Base-by-base conservation (phyloP, 2,888 invertebrate genomes). In the Acleris sparsana region DNA sequence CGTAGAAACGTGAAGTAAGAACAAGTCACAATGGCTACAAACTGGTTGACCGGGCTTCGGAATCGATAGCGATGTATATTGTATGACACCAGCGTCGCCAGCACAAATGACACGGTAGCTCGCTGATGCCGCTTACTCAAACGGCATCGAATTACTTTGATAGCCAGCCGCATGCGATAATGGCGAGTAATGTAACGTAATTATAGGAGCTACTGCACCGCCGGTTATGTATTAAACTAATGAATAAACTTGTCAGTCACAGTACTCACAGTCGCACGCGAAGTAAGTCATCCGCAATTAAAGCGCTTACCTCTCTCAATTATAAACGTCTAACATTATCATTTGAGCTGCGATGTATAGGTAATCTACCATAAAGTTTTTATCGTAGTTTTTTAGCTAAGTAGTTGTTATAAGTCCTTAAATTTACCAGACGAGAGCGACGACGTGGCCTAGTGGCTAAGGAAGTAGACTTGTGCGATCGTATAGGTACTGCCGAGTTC, bases 121-220 rank as follows among this genome's bases (percentile, higher is more conserved):
- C 53, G 53, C 62, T 63, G 69, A 62, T 70, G 78, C 77, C 77
- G 77, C 82, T 80, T 80, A 78, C 78, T 79, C 81, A 84, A 84
- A 85, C 78, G 80, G 78, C 83, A 86, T 83, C 84, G 83, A 84
- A 82, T 86, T 83, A 84, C 83, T 85, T 85, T 84, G 83, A 87
- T 85, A 80, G 80, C 76, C 69, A 68, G 70, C 74, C 70, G 72
- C 79, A 79, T 74, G 75, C 79, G 82, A 79, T 87, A 87, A 86
- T 87, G 72, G 77, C 70, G 71, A 70, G 76, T 85, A 86, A 86
- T 85, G 80, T 73, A 73, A 72, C 77, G 71, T 86, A 88, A 88
- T 88, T 81, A 82, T 74, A 75, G 53, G 33, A 73, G 57, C 72
- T 67, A 63, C 57, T 18, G 69, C 65, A 59, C 69, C 67, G 65